These are phyloP conservation scores for Latrodectus elegans DNA, from an alignment of 2,888 invertebrate species.

Conservation along the genomic window DNA sequence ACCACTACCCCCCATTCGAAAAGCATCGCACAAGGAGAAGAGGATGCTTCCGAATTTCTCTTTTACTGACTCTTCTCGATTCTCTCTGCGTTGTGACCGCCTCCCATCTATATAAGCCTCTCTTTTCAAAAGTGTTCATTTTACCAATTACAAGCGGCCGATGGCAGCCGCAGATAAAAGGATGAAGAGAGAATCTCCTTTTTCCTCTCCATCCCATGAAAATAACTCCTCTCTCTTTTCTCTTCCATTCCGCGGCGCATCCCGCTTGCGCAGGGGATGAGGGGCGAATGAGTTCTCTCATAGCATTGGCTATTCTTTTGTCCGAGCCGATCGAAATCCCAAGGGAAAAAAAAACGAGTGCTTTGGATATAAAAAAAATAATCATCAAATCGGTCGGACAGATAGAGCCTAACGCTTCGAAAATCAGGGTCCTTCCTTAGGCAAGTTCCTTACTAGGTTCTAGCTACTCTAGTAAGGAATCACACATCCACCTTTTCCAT, in stretches of 20 bases:
- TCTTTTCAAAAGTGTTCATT: conserved; percentile 67
- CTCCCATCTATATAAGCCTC: conserved; percentile 32
- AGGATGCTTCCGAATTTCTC: conserved; percentile 26
- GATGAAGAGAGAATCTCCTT: conserved; percentile 14
- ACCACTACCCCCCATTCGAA: neutral
- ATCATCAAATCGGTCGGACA: neutral
- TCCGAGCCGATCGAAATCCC: neutral
- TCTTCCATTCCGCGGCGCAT: too few relatives aligned
- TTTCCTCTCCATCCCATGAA: neutral
- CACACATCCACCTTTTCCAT: too few relatives aligned
- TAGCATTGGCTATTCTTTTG: neutral
- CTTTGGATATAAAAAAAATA: neutral
- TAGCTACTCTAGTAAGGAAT: too few relatives aligned
- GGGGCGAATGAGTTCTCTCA: neutral
- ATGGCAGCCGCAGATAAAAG: conserved; percentile 55
- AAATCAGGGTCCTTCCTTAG: neutral
- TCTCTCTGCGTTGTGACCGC: conserved; percentile 18
- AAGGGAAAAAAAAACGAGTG: neutral
- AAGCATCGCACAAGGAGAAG: neutral
- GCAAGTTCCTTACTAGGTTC: too few relatives aligned
- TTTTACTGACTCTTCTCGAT: conserved; percentile 17
- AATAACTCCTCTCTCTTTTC: neutral
- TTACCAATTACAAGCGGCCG: conserved; percentile 65
- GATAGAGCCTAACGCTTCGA: neutral
- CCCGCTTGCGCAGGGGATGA: too few relatives aligned